Evolutionary conservation across 2,113 vertebrate genomes (phyloP).

Genomic region (Amphiprion ocellaris): DNA sequence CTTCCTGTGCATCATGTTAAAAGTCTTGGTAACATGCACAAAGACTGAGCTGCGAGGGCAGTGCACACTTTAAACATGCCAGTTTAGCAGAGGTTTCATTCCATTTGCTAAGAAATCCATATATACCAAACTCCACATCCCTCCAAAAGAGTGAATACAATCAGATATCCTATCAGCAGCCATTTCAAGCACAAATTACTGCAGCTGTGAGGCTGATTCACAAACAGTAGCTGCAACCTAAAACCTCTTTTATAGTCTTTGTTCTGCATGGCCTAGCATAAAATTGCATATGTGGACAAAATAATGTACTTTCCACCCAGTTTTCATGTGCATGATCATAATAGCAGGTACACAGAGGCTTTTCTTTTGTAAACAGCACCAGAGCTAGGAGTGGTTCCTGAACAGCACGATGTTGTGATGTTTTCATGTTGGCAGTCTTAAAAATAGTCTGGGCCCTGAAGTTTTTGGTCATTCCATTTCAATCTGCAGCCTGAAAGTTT

Average conservation of each 20-base stretch:
- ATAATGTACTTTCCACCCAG: background rate
- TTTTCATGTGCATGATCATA: constrained; percentile 9
- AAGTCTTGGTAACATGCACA: background rate
- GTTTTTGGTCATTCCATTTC: background rate
- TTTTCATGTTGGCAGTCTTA: background rate
- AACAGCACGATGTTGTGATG: background rate
- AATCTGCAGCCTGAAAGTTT: no score
- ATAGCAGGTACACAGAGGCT: background rate
- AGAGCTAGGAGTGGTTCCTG: background rate
- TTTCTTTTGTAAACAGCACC: constrained; percentile 21
- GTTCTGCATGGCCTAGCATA: no score
- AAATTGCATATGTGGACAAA: background rate
- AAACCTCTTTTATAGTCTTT: background rate
- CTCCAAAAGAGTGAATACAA: background rate
- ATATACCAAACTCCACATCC: no score
- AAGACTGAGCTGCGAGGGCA: background rate
- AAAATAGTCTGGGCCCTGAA: background rate
- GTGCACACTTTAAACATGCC: background rate
- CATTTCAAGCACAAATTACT: background rate
- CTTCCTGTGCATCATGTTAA: no score
- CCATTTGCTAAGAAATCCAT: background rate
- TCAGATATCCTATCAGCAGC: background rate
- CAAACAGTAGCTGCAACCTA: background rate
- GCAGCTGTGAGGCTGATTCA: no score
- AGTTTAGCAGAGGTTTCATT: background rate